phyloP scores from a whole-genome alignment of 2,888 invertebrate genomes.

The Cremastobaeus sp. region DNA sequence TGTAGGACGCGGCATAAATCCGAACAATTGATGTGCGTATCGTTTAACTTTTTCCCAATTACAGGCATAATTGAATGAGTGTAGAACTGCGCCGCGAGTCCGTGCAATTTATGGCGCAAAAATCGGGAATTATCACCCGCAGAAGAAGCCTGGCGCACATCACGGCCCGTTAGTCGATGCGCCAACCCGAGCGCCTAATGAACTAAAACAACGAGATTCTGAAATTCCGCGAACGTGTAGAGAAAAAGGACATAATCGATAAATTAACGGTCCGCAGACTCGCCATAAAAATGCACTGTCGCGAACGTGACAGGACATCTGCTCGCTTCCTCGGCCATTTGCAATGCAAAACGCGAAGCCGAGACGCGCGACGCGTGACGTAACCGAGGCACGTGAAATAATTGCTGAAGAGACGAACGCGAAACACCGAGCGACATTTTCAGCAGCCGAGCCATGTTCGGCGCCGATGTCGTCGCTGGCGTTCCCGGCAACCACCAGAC shows the following conservation, averaged over 20 bases:
- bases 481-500: conserved; percentile 3
- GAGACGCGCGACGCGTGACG: conserved; percentile 44
- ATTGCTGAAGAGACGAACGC: conserved; percentile 31
- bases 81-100: too few species aligned
- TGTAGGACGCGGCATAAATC: conserved; percentile 56
- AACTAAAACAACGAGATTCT: too few species aligned
- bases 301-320: conserved; percentile 44
- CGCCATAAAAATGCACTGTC: too few species aligned
- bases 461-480: conserved; percentile 19
- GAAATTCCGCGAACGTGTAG: too few species aligned
- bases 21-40: conserved; percentile 53
- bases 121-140: too few species aligned
- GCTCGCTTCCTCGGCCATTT: conserved; percentile 37
- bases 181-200: too few species aligned
- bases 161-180: too few species aligned
- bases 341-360: conserved; percentile 40
- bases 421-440: conserved; percentile 36
- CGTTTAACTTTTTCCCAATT: conserved; percentile 56
- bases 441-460: conserved; percentile 31
- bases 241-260: too few species aligned
- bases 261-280: too few species aligned
- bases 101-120: too few species aligned
- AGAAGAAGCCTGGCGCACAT: too few species aligned
- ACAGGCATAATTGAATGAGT: conserved; percentile 35
- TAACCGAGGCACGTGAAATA: conserved; percentile 50